Percentiles rank a stretch among this genome's conserved stretches.
Conservation (phyloP, 92 coral and sea anemone species). For the Porites rus region DNA sequence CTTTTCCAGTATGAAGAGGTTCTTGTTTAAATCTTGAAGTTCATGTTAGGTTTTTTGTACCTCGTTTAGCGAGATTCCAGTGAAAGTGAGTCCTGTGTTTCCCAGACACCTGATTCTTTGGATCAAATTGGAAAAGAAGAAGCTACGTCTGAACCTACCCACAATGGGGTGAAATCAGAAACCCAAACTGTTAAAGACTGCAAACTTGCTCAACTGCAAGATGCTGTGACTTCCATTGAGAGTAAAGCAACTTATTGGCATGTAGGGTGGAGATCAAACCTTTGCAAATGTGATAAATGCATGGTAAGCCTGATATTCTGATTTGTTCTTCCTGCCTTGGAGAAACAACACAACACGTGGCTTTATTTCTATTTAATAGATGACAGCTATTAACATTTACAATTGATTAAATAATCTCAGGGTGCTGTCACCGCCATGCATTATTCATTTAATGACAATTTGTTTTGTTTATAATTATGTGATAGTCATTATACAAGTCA, state of each 20-base stretch:
- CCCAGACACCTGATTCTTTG: conserved; percentile 1
- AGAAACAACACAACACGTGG: too few species aligned
- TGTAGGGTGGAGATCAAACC: conserved; percentile 87
- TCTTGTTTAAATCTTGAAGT: not conserved
- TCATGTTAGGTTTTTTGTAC: not conserved
- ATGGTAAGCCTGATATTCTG: conserved; percentile 56
- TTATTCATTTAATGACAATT: too few species aligned
- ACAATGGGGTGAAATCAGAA: conserved; percentile 19
- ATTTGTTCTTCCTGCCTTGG: too few species aligned
- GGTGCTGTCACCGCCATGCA: too few species aligned
- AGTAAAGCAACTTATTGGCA: conserved; percentile 84
- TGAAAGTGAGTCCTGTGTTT: not conserved
- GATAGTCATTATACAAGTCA: conserved; percentile 73
- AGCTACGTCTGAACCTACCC: not conserved
- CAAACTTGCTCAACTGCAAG: conserved; percentile 80
- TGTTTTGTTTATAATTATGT: not conserved
- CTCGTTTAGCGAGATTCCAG: not conserved
- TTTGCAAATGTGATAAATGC: conserved; percentile 84
- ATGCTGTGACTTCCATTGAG: conserved; percentile 31
- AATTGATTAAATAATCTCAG: too few species aligned
- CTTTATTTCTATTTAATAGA: too few species aligned
- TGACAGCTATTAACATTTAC: too few species aligned
- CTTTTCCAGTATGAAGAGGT: not conserved
- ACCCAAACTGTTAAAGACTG: conserved; percentile 37
- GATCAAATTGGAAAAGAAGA: conserved; percentile 9